These are phyloP conservation scores for Nibea albiflora DNA, from an alignment of 2,113 vertebrate genomes.

Conservation along the genomic window DNA sequence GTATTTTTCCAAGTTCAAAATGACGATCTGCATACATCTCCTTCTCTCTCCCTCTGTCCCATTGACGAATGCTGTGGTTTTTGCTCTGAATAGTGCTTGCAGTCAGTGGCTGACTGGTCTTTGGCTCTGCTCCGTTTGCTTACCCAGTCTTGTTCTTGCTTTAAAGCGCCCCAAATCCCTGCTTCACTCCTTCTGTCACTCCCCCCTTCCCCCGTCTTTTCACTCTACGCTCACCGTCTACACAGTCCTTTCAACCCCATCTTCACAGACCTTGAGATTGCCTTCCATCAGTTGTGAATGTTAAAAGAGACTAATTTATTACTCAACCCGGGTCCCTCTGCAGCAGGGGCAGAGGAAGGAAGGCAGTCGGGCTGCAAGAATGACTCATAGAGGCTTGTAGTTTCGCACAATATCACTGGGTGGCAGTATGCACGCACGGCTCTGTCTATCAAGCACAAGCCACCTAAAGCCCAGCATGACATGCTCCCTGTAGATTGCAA, in stretches of 20 bases:
- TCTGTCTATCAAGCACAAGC: background rate
- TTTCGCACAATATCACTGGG: constrained; percentile 47
- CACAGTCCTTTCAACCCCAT: constrained; percentile 57
- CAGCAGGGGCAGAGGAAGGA: constrained; percentile 35
- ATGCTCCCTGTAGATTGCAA: constrained; percentile 36
- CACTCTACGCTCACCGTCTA: constrained; percentile 26
- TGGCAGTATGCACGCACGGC: constrained; percentile 69
- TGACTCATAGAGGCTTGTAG: constrained; percentile 56
- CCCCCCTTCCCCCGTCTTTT: constrained; percentile 6
- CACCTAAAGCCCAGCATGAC: constrained; percentile 7
- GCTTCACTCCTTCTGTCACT: constrained; percentile 45
- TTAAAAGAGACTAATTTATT: constrained; percentile 80
- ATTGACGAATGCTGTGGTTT: constrained; percentile 17
- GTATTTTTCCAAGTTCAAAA: constrained; percentile 33
- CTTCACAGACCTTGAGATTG: constrained; percentile 68
- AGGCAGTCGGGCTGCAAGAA: constrained; percentile 46
- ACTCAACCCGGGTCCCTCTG: constrained; percentile 56
- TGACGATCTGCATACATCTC: constrained; percentile 17
- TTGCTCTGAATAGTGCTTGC: constrained; percentile 24
- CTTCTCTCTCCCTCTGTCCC: background rate
- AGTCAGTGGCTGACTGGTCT: constrained; percentile 12
- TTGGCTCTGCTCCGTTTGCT: constrained; percentile 44
- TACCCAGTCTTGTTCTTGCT: constrained; percentile 44
- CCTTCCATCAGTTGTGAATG: constrained; percentile 69
- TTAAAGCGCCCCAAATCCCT: constrained; percentile 51